Evolutionary conservation across 53 echinoderm and acorn worm genomes (phyloP).

Genomic region (Crossaster papposus): DNA sequence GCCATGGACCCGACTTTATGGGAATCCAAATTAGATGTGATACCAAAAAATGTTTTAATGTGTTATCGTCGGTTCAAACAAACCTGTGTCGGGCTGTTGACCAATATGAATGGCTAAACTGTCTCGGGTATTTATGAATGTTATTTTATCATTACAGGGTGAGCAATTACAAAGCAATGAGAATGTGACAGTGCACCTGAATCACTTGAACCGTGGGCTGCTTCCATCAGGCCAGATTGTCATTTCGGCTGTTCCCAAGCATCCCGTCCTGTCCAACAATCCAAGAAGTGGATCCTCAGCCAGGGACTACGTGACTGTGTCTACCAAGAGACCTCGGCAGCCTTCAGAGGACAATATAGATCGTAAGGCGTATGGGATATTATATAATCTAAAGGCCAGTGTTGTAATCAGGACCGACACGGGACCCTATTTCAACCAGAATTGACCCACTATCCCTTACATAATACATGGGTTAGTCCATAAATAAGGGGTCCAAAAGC

Average conservation of each 20-base stretch:
- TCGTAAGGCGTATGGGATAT: not conserved
- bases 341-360: slow-evolving; percentile 12
- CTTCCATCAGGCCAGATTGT: slow-evolving; percentile 30
- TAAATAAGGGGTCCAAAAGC: too few species aligned
- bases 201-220: slow-evolving; percentile 21
- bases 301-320: slow-evolving; percentile 1
- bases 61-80: too few species aligned
- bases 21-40: too few species aligned
- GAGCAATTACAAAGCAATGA: slow-evolving; percentile 65
- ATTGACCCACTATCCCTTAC: too few species aligned
- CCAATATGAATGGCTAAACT: not conserved
- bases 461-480: too few species aligned
- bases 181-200: slow-evolving; percentile 65
- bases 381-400: not conserved
- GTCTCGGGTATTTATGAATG: too few species aligned
- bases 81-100: too few species aligned
- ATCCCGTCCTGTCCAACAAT: slow-evolving; percentile 6
- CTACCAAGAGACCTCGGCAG: not conserved
- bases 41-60: too few species aligned
- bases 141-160: slow-evolving; percentile 20
- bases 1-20: too few species aligned
- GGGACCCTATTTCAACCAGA: too few species aligned
- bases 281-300: slow-evolving; percentile 1
- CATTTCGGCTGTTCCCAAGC: slow-evolving; percentile 21
- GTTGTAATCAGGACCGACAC: too few species aligned